These are phyloP conservation scores for Sturnus vulgaris DNA, from an alignment of 2,113 vertebrate genomes.

Conservation along the genomic window DNA sequence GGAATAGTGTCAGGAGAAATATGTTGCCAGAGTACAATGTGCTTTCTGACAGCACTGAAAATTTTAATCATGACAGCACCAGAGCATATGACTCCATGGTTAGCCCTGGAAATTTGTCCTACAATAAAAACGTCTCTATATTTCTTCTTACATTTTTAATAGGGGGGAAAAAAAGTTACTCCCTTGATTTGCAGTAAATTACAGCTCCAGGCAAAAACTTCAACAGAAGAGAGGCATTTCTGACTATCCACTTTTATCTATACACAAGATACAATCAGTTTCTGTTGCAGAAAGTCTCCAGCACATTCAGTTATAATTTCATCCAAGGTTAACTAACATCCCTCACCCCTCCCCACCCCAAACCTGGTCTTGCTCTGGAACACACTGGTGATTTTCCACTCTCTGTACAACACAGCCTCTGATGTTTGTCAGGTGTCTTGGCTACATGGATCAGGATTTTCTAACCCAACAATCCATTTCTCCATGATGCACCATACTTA, in stretches of 20 bases:
- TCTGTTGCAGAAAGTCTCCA: not conserved
- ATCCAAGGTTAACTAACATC: conserved; percentile 18
- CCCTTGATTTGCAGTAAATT: conserved; percentile 14
- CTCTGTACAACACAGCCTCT: not conserved
- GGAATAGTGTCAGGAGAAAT: not conserved
- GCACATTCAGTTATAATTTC: conserved; percentile 26
- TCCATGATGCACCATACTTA: not conserved
- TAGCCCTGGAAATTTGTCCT: not conserved
- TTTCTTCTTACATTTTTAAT: conserved; percentile 6
- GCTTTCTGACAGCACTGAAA: not conserved
- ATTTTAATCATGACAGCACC: not conserved
- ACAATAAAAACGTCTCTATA: not conserved
- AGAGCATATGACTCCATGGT: not conserved
- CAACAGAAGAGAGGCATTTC: not conserved
- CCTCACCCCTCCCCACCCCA: not conserved
- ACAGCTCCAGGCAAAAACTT: conserved; percentile 15
- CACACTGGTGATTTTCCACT: conserved; percentile 32
- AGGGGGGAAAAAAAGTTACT: not conserved
- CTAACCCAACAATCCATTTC: not conserved
- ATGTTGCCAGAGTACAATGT: not conserved
- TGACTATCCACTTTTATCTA: conserved; percentile 20
- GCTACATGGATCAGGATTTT: not conserved
- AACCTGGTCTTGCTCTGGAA: not conserved
- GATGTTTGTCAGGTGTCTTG: not conserved
- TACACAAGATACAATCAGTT: conserved; percentile 1